Conservation (phyloP, 2,797 vertebrate species). For the Pogoniulus pusillus region DNA sequence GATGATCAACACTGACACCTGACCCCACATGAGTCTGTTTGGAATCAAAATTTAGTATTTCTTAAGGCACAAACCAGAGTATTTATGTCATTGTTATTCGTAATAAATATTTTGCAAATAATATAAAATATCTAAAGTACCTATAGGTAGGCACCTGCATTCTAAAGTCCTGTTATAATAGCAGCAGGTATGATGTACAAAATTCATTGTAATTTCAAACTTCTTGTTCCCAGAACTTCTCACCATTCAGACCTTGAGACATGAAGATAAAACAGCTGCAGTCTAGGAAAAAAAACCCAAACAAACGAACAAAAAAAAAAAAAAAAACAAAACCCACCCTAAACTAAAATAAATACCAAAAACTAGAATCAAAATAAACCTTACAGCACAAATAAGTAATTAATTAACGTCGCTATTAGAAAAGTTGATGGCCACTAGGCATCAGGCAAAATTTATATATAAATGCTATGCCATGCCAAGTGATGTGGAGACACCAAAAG, state of each 20-base stretch:
- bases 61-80: not conserved
- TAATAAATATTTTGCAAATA: not conserved
- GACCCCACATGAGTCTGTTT: not conserved
- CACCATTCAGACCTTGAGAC: not conserved
- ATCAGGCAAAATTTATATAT: not conserved
- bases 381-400: not conserved
- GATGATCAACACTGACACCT: not conserved
- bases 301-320: too few relatives aligned
- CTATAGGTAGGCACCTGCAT: not conserved
- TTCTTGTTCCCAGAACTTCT: not conserved
- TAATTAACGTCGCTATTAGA: not conserved
- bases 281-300: too few relatives aligned
- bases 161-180: not conserved
- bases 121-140: not conserved
- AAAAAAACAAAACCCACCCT: too few relatives aligned
- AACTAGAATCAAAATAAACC: not conserved
- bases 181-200: not conserved
- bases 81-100: not conserved
- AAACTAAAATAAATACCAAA: not conserved
- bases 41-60: not conserved
- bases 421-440: not conserved
- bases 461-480: constrained; percentile 23
- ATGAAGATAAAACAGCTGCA: not conserved
- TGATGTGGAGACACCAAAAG: constrained; percentile 24
- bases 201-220: not conserved